Evolutionary conservation across 2,888 invertebrate genomes (phyloP).

Genomic region (Chymomyza fuscimana): DNA sequence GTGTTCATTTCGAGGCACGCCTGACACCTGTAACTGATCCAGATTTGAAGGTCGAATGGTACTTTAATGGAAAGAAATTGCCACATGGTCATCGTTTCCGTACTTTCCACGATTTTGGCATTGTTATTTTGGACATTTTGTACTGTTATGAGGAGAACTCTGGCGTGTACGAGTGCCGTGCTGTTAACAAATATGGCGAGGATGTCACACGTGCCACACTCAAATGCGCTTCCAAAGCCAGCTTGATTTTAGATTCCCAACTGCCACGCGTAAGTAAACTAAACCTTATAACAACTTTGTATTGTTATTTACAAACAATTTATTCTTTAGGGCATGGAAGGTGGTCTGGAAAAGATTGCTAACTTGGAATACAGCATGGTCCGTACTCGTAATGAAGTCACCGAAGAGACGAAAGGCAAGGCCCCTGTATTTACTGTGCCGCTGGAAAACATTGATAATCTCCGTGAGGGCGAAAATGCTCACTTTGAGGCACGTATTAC

Average conservation of each 20-base stretch:
- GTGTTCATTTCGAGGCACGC: conserved; percentile 95
- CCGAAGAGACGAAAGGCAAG: conserved; percentile 88
- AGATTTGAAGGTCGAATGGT: conserved; percentile 96
- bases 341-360: conserved; percentile 95
- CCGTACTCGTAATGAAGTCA: conserved; percentile 86
- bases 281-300: background rate
- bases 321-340: conserved; percentile 90
- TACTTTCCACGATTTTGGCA: conserved; percentile 98
- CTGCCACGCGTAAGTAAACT: conserved; percentile 87
- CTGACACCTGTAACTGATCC: conserved; percentile 97
- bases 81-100: conserved; percentile 97
- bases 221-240: conserved; percentile 93
- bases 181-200: conserved; percentile 93
- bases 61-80: conserved; percentile 93
- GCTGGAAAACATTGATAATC: conserved; percentile 90
- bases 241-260: conserved; percentile 94
- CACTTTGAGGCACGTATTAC: conserved; percentile 94
- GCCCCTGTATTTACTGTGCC: conserved; percentile 95
- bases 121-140: conserved; percentile 95
- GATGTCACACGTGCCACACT: conserved; percentile 91
- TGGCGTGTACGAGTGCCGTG: conserved; percentile 95
- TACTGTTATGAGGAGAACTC: conserved; percentile 98
- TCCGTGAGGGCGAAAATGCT: conserved; percentile 94
- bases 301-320: conserved; percentile 9
- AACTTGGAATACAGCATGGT: conserved; percentile 94